A percentile compares a stretch with the other conserved stretches of the same genome.
Conservation (phyloP, 1,140 invertebrate species). For the Drosophila truncata region DNA sequence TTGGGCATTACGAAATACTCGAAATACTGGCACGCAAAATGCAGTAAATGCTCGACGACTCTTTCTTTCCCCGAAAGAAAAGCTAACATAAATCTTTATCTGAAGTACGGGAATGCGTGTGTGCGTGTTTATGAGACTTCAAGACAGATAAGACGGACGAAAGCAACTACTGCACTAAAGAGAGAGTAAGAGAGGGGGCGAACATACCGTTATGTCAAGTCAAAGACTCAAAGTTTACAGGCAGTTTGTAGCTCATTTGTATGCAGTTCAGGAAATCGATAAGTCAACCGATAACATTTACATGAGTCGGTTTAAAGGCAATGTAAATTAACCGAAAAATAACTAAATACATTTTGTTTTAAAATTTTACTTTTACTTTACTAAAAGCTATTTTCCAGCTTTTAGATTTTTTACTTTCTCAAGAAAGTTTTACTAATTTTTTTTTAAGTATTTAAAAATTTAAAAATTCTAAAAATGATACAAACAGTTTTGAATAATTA, state of each 20-base stretch:
- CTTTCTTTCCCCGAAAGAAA: constrained; percentile 35
- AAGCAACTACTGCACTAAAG: constrained; percentile 33
- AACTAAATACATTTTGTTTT: too few relatives aligned
- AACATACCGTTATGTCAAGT: constrained; percentile 45
- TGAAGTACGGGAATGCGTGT: constrained; percentile 55
- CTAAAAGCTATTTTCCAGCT: too few relatives aligned
- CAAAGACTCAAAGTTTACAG: constrained; percentile 30
- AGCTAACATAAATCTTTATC: constrained; percentile 77
- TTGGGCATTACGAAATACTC: constrained; percentile 53
- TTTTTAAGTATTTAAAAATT: too few relatives aligned
- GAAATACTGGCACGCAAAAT: constrained; percentile 31
- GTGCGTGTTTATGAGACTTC: constrained; percentile 49
- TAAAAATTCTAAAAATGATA: too few relatives aligned
- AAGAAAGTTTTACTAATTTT: too few relatives aligned
- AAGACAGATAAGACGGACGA: constrained; percentile 35
- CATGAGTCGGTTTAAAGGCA: constrained; percentile 4
- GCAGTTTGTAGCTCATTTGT: constrained; percentile 39
- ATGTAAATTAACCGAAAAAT: neutral
- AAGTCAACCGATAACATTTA: constrained; percentile 33
- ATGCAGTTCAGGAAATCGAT: constrained; percentile 51
- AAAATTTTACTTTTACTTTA: too few relatives aligned
- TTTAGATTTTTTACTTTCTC: too few relatives aligned
- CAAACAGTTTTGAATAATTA: too few relatives aligned
- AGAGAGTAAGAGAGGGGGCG: constrained; percentile 16
- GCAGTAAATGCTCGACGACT: constrained; percentile 17